A percentile compares a stretch with the other conserved stretches of the same genome.
These are phyloP conservation scores for Crocuta crocuta DNA, from an alignment of 2,113 vertebrate genomes.

Conservation along the genomic window DNA sequence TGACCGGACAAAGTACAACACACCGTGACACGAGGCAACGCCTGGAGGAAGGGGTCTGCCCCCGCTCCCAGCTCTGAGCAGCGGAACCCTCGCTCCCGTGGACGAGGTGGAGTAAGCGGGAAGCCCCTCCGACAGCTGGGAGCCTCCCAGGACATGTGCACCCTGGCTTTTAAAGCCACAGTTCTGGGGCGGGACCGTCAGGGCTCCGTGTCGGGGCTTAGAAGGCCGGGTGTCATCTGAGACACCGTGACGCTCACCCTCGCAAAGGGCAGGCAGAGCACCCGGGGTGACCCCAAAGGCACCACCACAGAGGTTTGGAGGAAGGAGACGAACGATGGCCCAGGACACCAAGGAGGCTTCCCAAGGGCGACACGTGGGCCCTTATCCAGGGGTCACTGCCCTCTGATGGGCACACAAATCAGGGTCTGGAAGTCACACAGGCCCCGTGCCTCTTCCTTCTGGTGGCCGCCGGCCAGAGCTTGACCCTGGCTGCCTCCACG, in stretches of 20 bases:
- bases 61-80: not conserved
- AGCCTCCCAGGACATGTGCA: not conserved
- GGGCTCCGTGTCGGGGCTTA: not conserved
- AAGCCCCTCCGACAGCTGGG: not conserved
- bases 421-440: not conserved
- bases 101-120: not conserved
- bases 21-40: not conserved
- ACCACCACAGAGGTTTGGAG: not conserved
- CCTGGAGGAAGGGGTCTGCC: not conserved
- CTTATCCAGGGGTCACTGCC: not conserved
- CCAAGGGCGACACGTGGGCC: not conserved
- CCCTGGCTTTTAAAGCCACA: not conserved
- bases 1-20: not conserved
- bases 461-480: not conserved
- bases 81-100: not conserved
- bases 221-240: not conserved
- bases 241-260: rapidly evolving
- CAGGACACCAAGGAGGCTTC: not conserved
- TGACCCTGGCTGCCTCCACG: not conserved
- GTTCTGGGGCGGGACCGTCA: not conserved
- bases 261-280: not conserved
- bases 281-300: not conserved
- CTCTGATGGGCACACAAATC: not conserved
- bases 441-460: not conserved
- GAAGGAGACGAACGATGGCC: not conserved